These are phyloP conservation scores for Spinus pinus DNA, from an alignment of 2,797 vertebrate species.

Conservation along the genomic window DNA sequence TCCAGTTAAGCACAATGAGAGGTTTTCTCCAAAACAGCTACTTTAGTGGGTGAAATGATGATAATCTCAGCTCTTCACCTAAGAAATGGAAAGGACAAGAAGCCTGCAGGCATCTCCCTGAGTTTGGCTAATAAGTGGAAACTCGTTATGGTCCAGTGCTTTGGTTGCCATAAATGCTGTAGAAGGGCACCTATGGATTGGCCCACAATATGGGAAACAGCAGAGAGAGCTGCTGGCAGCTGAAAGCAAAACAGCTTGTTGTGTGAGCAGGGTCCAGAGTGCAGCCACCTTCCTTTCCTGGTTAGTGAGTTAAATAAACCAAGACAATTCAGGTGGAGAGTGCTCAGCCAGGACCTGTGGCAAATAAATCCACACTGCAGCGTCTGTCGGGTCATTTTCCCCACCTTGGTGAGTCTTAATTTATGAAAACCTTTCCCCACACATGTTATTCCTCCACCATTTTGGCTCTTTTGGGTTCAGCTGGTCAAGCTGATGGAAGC, in stretches of 20 bases:
- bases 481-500: not conserved
- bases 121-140: not conserved
- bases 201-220: rapidly evolving
- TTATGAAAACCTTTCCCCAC: not conserved
- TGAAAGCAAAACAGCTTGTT: not conserved
- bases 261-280: not conserved
- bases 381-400: rapidly evolving
- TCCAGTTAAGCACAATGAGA: not conserved
- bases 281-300: not conserved
- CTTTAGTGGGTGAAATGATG: not conserved
- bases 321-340: not conserved
- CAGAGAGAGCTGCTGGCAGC: not conserved
- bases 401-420: not conserved
- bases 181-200: not conserved
- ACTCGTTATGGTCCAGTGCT: rapidly evolving
- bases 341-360: not conserved
- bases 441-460: not conserved
- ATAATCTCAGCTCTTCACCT: not conserved
- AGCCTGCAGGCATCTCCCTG: too few relatives aligned
- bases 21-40: not conserved
- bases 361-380: not conserved
- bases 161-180: rapidly evolving
- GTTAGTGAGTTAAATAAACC: not conserved
- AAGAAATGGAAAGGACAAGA: not conserved
- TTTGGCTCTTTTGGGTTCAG: not conserved